A percentile compares a stretch with the other conserved stretches of the same genome.
Conservation (phyloP, 2,888 invertebrate genomes). For the Ceriagrion tenellum region DNA sequence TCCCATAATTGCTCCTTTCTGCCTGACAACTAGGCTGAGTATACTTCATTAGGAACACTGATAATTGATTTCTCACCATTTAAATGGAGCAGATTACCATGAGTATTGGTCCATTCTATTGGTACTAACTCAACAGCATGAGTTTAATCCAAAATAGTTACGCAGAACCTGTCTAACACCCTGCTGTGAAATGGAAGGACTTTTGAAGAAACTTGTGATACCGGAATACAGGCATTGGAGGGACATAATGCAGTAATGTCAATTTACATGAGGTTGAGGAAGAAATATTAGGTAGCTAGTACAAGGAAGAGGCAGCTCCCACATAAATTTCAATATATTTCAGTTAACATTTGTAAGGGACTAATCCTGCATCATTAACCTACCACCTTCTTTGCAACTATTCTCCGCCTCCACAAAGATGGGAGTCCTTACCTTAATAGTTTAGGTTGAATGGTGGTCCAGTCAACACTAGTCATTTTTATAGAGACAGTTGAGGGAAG, state of each 20-base stretch:
- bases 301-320: neutral
- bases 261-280: neutral
- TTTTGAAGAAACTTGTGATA: neutral
- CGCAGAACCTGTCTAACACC: no score
- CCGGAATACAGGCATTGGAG: neutral
- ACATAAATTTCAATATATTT: neutral
- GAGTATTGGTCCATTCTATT: no score
- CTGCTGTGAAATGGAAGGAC: no score
- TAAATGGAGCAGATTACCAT: no score
- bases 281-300: neutral
- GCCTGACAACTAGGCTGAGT: no score
- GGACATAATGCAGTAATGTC: neutral
- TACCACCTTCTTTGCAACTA: neutral
- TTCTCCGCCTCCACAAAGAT: neutral
- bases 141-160: no score
- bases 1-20: no score
- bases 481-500: neutral
- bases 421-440: neutral
- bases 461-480: constrained; percentile 37
- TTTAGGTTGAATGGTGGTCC: constrained; percentile 8
- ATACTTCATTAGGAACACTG: no score
- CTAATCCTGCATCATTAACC: no score
- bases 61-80: no score
- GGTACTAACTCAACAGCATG: no score
- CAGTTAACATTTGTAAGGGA: neutral